Evolutionary conservation across 2,888 invertebrate species (phyloP).

Genomic region (Yponomeuta cagnagella): DNA sequence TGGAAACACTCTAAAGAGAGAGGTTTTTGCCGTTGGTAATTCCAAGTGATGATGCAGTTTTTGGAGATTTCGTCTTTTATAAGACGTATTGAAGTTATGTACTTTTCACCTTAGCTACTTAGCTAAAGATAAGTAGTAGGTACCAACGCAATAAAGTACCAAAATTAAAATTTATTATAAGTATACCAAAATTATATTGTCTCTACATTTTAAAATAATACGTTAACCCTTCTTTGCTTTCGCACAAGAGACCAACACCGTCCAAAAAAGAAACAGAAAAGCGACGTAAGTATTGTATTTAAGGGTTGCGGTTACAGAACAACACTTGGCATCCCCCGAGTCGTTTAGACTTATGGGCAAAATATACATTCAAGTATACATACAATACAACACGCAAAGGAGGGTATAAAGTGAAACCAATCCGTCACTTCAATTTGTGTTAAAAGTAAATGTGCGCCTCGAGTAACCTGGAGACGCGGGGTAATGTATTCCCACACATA

Average conservation of each 20-base stretch:
- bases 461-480: conserved; percentile 66
- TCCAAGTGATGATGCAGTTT: conserved; percentile 10
- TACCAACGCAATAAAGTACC: background rate
- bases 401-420: conserved; percentile 57
- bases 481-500: conserved; percentile 69
- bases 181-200: background rate
- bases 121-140: too few species aligned
- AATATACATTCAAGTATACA: conserved; percentile 60
- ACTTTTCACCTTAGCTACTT: too few species aligned
- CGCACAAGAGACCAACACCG: background rate
- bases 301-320: background rate
- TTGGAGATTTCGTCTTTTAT: background rate
- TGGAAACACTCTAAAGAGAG: conserved; percentile 2
- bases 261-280: background rate
- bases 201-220: background rate
- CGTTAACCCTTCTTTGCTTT: background rate
- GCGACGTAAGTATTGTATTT: background rate
- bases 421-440: conserved; percentile 73
- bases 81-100: background rate
- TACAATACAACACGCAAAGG: conserved; percentile 52
- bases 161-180: conserved; percentile 4
- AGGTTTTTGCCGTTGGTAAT: background rate
- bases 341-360: conserved; percentile 61
- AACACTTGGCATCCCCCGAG: conserved; percentile 22
- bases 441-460: conserved; percentile 70